Percentiles rank a stretch among this genome's conserved stretches.
These are phyloP conservation scores for Drosophila mercatorum DNA, from an alignment of 2,888 invertebrate genomes.

Conservation along the genomic window DNA sequence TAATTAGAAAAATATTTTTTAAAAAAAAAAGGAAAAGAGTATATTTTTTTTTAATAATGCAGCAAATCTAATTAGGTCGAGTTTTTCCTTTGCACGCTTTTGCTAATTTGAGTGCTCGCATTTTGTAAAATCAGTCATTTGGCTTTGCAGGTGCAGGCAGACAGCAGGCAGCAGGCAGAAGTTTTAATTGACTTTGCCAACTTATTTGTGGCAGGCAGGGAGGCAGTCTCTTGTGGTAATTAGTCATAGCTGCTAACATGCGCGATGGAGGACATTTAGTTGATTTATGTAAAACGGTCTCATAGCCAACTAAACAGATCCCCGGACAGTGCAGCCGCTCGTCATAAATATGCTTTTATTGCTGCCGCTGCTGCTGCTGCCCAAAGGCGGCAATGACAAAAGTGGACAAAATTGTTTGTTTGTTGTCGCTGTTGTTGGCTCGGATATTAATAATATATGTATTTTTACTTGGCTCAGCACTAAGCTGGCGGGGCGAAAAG, in stretches of 20 bases:
- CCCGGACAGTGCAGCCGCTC: constrained; percentile 32
- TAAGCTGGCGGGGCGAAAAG: constrained; percentile 57
- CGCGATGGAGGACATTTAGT: constrained; percentile 50
- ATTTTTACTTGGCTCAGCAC: constrained; percentile 73
- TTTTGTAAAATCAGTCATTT: constrained; percentile 50
- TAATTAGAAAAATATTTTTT: neutral
- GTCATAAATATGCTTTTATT: constrained; percentile 77
- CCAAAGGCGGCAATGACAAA: constrained; percentile 50
- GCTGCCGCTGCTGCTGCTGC: constrained; percentile 43
- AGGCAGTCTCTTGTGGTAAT: constrained; percentile 46
- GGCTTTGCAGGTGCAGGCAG: constrained; percentile 55
- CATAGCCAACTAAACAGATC: constrained; percentile 26
- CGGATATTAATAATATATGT: constrained; percentile 71
- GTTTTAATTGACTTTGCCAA: constrained; percentile 71
- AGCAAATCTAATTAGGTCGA: constrained; percentile 20
- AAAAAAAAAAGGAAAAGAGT: neutral
- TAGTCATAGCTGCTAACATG: constrained; percentile 56
- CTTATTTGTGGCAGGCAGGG: constrained; percentile 31
- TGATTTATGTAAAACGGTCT: constrained; percentile 71
- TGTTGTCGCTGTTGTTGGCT: constrained; percentile 28
- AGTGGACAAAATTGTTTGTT: constrained; percentile 55
- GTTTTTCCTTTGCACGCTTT: neutral
- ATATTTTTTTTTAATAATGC: neutral
- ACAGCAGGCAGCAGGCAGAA: constrained; percentile 40
- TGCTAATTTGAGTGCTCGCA: constrained; percentile 33